Evolutionary conservation across 1,140 invertebrate species (phyloP).

Genomic region (Phortica variegata): DNA sequence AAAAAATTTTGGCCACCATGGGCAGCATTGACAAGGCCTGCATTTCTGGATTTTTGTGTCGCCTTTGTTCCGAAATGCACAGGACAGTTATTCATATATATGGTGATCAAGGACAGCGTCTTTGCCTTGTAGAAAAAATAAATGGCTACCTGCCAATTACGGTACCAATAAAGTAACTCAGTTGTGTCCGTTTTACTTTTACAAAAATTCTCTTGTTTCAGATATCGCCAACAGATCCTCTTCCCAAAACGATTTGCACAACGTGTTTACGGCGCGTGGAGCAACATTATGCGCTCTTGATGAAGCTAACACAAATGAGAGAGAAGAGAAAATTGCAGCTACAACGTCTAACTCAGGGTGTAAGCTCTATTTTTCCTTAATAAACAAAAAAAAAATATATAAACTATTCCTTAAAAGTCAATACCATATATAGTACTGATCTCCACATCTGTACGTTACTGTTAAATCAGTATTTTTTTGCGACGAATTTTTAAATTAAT

Average conservation of each 20-base stretch:
- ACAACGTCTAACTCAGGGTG: conserved; percentile 11
- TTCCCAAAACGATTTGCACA: conserved; percentile 74
- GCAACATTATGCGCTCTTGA: conserved; percentile 68
- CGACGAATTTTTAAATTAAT: not conserved
- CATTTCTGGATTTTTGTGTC: conserved; percentile 75
- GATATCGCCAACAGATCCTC: conserved; percentile 70
- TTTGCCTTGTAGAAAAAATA: conserved; percentile 73
- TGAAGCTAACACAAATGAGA: conserved; percentile 59
- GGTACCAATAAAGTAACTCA: conserved; percentile 59
- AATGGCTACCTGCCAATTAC: conserved; percentile 74
- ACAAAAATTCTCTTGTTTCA: conserved; percentile 46
- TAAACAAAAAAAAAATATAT: not conserved
- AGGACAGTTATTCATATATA: conserved; percentile 75
- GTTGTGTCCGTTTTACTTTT: too few species aligned
- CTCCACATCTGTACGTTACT: too few species aligned
- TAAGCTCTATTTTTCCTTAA: conserved; percentile 6
- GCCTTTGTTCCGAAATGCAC: conserved; percentile 78
- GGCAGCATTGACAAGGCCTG: conserved; percentile 74
- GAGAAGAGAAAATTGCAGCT: conserved; percentile 31
- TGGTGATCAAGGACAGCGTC: conserved; percentile 70
- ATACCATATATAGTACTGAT: too few species aligned
- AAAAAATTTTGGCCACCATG: too few species aligned
- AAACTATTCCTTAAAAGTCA: not conserved
- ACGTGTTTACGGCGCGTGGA: conserved; percentile 69
- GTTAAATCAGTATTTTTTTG: conserved; percentile 1